Conservation (phyloP, 2,113 vertebrate species). For the Pristiophorus japonicus region DNA sequence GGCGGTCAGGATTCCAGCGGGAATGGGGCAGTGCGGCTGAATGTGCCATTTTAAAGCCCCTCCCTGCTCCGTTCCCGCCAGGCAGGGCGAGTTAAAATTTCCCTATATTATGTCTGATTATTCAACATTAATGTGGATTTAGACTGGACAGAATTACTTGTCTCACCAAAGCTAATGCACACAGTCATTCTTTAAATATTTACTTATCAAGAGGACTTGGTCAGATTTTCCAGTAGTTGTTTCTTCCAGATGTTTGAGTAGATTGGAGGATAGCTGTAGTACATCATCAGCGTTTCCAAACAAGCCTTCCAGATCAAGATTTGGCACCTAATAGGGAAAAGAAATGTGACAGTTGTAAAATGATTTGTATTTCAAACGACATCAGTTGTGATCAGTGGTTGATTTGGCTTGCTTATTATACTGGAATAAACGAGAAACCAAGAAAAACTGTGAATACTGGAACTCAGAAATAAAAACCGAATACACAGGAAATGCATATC, state of each 20-base stretch:
- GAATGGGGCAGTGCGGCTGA: too few species aligned
- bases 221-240: constrained; percentile 49
- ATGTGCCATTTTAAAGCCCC: too few species aligned
- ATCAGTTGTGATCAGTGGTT: not conserved
- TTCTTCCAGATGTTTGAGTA: constrained; percentile 71
- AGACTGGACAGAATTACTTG: not conserved
- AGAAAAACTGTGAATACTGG: not conserved
- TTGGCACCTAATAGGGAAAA: constrained; percentile 46
- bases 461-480: not conserved
- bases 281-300: constrained; percentile 78
- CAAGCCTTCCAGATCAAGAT: constrained; percentile 69
- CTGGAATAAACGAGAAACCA: not conserved
- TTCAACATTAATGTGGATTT: not conserved
- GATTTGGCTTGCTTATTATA: not conserved
- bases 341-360: not conserved
- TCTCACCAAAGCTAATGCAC: not conserved
- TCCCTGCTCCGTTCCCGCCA: too few species aligned
- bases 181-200: constrained; percentile 45
- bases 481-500: not conserved
- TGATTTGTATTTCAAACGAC: not conserved
- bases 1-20: too few species aligned
- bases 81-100: too few species aligned
- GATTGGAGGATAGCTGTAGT: constrained; percentile 62
- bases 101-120: not conserved
- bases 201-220: constrained; percentile 71